Evolutionary conservation across 2,797 vertebrate species (phyloP).

Genomic region (Spheniscus humboldti): DNA sequence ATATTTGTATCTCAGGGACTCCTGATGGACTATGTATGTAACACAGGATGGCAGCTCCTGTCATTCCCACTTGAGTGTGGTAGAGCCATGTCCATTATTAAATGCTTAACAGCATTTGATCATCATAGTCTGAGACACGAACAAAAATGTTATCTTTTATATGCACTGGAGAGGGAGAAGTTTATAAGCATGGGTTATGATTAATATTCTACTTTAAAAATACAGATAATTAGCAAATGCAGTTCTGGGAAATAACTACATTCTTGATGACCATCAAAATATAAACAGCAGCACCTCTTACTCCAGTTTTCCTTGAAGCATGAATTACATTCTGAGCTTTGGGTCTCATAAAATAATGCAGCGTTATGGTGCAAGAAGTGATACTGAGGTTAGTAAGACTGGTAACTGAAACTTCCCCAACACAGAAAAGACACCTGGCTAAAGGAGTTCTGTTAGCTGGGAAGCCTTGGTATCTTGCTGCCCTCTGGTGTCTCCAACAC

Average conservation of each 20-base stretch:
- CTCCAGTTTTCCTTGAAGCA: background rate
- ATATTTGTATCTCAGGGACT: slow-evolving; percentile 70
- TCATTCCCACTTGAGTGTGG: slow-evolving; percentile 6
- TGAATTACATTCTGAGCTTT: background rate
- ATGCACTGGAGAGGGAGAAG: background rate
- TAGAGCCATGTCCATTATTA: background rate
- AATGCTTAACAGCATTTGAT: background rate
- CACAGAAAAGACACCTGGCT: fast-evolving
- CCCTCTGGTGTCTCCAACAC: background rate
- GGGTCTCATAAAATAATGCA: background rate
- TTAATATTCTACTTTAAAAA: background rate
- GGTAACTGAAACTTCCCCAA: background rate
- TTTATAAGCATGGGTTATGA: background rate
- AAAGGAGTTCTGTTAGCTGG: fast-evolving
- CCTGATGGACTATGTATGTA: slow-evolving; percentile 26
- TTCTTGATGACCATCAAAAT: background rate
- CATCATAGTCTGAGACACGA: background rate
- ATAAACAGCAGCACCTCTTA: background rate
- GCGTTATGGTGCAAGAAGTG: background rate
- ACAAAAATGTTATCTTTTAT: background rate
- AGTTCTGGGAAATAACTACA: background rate
- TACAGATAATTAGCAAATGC: background rate
- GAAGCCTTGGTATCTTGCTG: background rate
- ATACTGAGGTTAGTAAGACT: background rate
- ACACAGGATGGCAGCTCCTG: slow-evolving; percentile 3